These are phyloP conservation scores for Sarcophaga subvicina DNA, from an alignment of 2,888 invertebrate species.

Conservation along the genomic window DNA sequence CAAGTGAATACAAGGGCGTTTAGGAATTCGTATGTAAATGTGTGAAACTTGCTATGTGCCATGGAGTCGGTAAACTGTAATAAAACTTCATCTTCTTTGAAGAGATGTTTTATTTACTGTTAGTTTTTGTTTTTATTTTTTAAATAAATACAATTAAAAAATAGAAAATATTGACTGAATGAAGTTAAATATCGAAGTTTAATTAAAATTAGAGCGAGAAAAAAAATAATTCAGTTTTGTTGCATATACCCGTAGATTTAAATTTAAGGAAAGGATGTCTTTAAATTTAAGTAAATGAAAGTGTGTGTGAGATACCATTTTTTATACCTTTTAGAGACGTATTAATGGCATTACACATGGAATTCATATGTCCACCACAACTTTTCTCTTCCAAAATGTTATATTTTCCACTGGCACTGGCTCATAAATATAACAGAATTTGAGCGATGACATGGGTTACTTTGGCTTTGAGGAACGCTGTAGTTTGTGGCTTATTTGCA, in stretches of 20 bases:
- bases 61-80: constrained; percentile 9
- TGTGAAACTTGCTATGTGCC: background rate
- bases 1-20: background rate
- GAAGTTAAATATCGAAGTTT: constrained; percentile 9
- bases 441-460: no score
- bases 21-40: background rate
- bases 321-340: no score
- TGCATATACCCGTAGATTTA: background rate
- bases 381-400: no score
- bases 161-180: background rate
- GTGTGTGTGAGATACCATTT: no score
- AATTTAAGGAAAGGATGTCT: background rate
- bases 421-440: no score
- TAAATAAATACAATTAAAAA: constrained; percentile 8
- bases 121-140: background rate
- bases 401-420: no score
- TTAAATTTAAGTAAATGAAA: no score
- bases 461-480: no score
- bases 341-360: no score
- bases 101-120: background rate
- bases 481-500: no score
- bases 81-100: constrained; percentile 28
- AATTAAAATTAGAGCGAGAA: background rate
- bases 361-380: no score
- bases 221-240: background rate